Conservation (phyloP, 2,113 vertebrate species). For the Orientallactaga bullata region DNA sequence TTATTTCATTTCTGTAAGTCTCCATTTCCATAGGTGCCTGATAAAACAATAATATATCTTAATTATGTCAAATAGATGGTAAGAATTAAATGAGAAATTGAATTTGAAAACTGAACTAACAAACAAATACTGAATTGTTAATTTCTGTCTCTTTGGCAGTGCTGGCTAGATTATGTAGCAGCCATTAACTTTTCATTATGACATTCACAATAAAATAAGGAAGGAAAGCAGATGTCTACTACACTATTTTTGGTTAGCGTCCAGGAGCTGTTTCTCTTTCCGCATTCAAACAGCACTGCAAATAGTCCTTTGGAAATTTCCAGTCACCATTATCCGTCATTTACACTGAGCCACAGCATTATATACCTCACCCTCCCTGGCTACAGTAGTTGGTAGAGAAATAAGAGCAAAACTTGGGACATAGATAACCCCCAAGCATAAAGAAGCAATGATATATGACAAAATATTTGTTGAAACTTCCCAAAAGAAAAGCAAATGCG, state of each 20-base stretch:
- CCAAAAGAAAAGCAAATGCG: neutral
- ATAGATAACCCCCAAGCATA: neutral
- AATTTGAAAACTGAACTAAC: neutral
- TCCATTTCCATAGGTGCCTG: neutral
- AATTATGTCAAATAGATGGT: neutral
- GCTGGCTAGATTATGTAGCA: conserved; percentile 18
- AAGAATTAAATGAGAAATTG: neutral
- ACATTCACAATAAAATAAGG: conserved; percentile 41
- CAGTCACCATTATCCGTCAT: neutral
- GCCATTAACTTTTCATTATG: conserved; percentile 25
- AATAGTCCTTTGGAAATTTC: neutral
- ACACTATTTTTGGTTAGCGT: neutral
- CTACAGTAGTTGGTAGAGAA: conserved; percentile 14
- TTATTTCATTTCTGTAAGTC: conserved; percentile 21
- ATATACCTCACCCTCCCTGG: conserved; percentile 21
- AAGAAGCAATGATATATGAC: neutral
- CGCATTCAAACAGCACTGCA: neutral
- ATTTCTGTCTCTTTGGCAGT: neutral
- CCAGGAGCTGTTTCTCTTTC: neutral
- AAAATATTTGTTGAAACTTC: conserved; percentile 19
- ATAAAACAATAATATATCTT: neutral
- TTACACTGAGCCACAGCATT: neutral
- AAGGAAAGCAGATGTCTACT: conserved; percentile 37
- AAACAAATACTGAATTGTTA: conserved; percentile 26
- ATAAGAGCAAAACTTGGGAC: conserved; percentile 5